Evolutionary conservation across 2,797 vertebrate genomes (phyloP).

Genomic region (Craterocephalus amniculus): DNA sequence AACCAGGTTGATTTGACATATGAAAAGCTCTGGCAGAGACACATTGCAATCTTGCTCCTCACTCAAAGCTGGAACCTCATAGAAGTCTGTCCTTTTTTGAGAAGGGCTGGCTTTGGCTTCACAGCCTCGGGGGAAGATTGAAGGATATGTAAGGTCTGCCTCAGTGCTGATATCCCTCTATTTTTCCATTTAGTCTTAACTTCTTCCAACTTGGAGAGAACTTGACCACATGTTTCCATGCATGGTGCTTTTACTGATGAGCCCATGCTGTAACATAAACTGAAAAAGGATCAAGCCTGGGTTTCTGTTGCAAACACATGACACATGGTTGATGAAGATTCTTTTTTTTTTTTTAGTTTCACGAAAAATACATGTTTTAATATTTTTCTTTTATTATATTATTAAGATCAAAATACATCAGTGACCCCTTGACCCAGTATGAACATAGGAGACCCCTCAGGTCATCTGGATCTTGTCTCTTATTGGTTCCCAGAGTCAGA

Average conservation of each 20-base stretch:
- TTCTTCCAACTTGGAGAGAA: neutral
- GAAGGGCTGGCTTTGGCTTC: neutral
- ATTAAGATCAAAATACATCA: too few species aligned
- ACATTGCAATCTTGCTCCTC: neutral
- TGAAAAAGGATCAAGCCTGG: neutral
- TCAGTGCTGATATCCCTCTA: neutral
- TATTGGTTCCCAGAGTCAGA: too few species aligned
- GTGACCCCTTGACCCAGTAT: too few species aligned
- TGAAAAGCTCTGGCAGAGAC: slow-evolving; percentile 8
- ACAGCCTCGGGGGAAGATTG: neutral
- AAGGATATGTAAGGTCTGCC: neutral
- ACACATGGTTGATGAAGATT: too few species aligned
- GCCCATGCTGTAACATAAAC: neutral
- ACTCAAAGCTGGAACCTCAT: slow-evolving; percentile 24
- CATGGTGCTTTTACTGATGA: neutral
- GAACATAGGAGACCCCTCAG: too few species aligned
- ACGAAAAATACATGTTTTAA: too few species aligned
- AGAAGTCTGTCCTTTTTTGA: slow-evolving; percentile 5
- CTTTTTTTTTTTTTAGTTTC: too few species aligned
- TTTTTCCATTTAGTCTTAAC: neutral
- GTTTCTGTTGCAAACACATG: neutral
- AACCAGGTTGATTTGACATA: slow-evolving; percentile 23
- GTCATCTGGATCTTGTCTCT: too few species aligned
- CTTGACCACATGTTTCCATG: neutral
- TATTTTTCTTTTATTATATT: too few species aligned